Evolutionary conservation across 1,140 invertebrate genomes (phyloP).

Genomic region (Gryllus bimaculatus): DNA sequence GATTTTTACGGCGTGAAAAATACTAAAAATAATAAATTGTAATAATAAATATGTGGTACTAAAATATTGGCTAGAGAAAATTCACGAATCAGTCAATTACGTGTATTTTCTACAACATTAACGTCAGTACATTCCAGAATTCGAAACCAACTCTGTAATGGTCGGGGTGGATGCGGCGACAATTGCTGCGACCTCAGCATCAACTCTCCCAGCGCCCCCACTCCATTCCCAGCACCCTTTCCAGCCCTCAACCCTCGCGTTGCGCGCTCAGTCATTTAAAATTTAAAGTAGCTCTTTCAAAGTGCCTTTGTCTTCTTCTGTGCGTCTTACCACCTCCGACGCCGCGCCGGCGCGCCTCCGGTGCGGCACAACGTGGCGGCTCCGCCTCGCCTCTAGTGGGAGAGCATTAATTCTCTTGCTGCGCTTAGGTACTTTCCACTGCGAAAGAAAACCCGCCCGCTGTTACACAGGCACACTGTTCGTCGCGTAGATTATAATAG

Average conservation of each 20-base stretch:
- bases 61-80: too few relatives aligned
- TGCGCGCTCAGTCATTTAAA: neutral
- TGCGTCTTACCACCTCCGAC: neutral
- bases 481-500: neutral
- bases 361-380: too few relatives aligned
- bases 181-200: neutral
- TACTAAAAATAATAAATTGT: too few relatives aligned
- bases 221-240: neutral
- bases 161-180: too few relatives aligned
- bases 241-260: neutral
- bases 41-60: too few relatives aligned
- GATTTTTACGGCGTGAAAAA: too few relatives aligned
- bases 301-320: slow-evolving; percentile 3
- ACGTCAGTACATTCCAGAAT: too few relatives aligned
- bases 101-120: too few relatives aligned
- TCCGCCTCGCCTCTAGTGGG: too few relatives aligned
- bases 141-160: too few relatives aligned
- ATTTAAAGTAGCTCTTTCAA: slow-evolving; percentile 5
- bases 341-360: neutral
- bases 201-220: neutral
- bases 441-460: neutral
- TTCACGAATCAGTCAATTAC: too few relatives aligned
- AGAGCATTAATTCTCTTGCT: neutral
- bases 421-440: neutral
- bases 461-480: neutral